Evolutionary conservation across 2,797 vertebrate species (phyloP).

Genomic region (Artibeus jamaicensis): DNA sequence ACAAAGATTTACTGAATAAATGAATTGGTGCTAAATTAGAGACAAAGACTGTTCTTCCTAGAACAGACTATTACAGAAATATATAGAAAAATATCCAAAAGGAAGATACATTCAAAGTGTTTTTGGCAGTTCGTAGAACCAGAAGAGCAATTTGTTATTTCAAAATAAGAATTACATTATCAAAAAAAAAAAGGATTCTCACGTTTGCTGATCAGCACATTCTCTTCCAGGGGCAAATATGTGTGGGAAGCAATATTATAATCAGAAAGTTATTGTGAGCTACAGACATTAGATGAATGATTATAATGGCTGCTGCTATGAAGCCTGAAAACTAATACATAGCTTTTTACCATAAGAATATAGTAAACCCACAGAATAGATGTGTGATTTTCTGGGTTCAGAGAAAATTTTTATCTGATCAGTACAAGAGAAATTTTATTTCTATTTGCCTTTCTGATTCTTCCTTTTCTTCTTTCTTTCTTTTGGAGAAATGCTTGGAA

Average conservation of each 20-base stretch:
- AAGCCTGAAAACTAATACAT: background rate
- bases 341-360: background rate
- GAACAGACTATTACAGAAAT: background rate
- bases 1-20: background rate
- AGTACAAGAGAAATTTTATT: background rate
- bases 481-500: background rate
- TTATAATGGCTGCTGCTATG: background rate
- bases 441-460: background rate
- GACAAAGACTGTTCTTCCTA: background rate
- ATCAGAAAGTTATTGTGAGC: conserved; percentile 27
- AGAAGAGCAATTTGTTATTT: conserved; percentile 13
- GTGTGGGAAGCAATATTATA: background rate
- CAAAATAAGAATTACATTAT: background rate
- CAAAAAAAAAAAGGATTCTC: background rate
- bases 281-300: background rate
- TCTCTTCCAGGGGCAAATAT: background rate
- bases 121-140: background rate
- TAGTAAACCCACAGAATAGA: background rate
- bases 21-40: background rate
- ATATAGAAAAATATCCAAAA: background rate
- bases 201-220: background rate
- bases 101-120: background rate
- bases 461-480: background rate
- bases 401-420: background rate
- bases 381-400: background rate